These are phyloP conservation scores for Heptranchias perlo DNA, from an alignment of 2,113 vertebrate species.

Conservation along the genomic window DNA sequence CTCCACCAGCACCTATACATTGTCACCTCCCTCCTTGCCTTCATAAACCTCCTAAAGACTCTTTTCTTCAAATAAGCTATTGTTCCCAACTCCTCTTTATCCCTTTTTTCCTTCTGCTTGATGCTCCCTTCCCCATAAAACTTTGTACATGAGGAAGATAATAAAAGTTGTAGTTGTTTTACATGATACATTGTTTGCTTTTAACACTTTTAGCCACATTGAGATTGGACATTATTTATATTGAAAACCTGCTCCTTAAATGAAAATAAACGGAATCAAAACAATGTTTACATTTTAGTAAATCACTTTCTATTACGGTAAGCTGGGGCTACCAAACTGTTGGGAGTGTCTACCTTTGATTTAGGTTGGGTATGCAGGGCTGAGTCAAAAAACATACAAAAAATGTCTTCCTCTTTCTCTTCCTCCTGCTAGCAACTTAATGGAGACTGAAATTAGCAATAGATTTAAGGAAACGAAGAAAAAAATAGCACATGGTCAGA, in stretches of 20 bases:
- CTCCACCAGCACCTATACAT: neutral
- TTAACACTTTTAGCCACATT: neutral
- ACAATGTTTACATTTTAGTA: neutral
- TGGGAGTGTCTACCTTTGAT: neutral
- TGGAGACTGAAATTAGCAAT: neutral
- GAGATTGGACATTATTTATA: neutral
- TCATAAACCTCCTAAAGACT: neutral
- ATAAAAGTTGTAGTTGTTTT: neutral
- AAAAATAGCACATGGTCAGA: neutral
- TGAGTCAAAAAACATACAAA: neutral
- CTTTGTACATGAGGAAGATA: neutral
- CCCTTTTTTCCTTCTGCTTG: neutral
- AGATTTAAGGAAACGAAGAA: neutral
- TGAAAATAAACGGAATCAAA: neutral
- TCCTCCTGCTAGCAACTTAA: neutral
- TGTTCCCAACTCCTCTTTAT: neutral
- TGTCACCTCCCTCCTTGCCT: neutral
- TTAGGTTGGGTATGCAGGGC: neutral
- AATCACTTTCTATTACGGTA: neutral
- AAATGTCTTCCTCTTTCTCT: neutral
- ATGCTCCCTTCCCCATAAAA: neutral
- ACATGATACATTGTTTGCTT: neutral
- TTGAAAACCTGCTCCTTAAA: neutral
- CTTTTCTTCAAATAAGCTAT: neutral
- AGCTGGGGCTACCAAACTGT: neutral